Evolutionary conservation across 1,140 invertebrate genomes (phyloP), one percentile per base, ranked within the genome.

Genomic region (Chlorops oryzae): DNA sequence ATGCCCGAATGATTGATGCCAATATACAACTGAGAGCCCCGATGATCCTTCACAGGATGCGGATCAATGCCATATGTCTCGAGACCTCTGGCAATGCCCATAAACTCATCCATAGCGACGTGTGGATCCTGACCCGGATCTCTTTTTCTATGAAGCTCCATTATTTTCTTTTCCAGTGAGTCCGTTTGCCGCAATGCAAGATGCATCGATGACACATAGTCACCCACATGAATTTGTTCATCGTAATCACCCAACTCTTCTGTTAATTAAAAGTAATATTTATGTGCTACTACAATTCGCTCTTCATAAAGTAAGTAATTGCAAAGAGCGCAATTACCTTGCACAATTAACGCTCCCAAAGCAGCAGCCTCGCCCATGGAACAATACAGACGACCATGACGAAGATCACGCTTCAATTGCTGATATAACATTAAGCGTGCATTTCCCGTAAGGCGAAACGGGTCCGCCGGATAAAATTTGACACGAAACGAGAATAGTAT

Each of bases 61-160:
- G 95, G 96, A 77, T 98, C 95, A 23, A 98, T 87, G 12, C 95
- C 96, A 68, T 98, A 98, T 0, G 94, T 96, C 63, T 97, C 95
- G 28, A 98, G 77, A 47, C 86, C 81, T 24, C 87, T 86, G 17
- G 93, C 91, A 44, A 72, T 72, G 18, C 62, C 55, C 50, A 72
- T 55, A 49, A 72, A 72, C 44, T 72, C 70, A 44, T 72, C 61
- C 57, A 66, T 63, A 0, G 59, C 63, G 2, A 61, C 48, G 3
- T 55, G 53, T 1, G 59, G 55, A 47, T 69, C 58, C 44, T 70
- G 65, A 2, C 58, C 57, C n/a, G 62, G 56, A 37, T 66, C 59
- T 2, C 83, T 78, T 58, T 83, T 90, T 65, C 89, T 82, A 74
- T 98, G 93, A 43, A 92, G 74, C 58, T 95, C 90, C 76, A 87